Evolutionary conservation across 2,888 invertebrate genomes (phyloP).

Genomic region (Drosophila kuntzei): DNA sequence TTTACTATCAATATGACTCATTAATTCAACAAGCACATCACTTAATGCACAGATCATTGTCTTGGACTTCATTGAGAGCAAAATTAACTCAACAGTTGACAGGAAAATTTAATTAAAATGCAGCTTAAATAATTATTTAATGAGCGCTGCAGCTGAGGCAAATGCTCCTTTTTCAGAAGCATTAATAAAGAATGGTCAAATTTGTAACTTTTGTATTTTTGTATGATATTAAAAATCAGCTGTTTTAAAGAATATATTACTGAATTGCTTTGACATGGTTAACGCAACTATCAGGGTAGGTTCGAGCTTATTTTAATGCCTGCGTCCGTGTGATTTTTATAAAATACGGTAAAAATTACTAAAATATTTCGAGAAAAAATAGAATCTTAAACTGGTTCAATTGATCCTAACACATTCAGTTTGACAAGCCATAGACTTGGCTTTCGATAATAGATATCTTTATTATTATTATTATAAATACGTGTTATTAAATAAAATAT

Average conservation of each 20-base stretch:
- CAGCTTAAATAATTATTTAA: conserved; percentile 15
- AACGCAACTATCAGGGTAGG: too few species aligned
- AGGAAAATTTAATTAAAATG: conserved; percentile 50
- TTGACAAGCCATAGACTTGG: neutral
- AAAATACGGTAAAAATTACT: too few species aligned
- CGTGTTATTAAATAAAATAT: too few species aligned
- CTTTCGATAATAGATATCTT: too few species aligned
- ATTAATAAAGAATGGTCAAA: neutral
- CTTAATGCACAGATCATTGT: conserved; percentile 24
- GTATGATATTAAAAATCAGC: neutral
- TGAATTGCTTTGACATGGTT: neutral
- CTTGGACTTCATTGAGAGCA: conserved; percentile 16
- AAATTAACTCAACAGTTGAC: conserved; percentile 51
- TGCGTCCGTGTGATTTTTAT: too few species aligned
- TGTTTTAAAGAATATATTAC: neutral
- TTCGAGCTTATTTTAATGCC: too few species aligned
- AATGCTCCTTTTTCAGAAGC: neutral
- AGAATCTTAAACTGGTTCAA: too few species aligned
- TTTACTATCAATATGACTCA: conserved; percentile 52
- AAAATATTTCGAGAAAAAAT: too few species aligned
- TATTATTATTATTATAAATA: too few species aligned
- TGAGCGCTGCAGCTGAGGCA: neutral
- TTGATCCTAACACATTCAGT: neutral
- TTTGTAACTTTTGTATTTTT: neutral
- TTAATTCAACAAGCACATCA: conserved; percentile 44